These are phyloP conservation scores for Psophia crepitans DNA, from an alignment of 2,113 vertebrate species.

Conservation along the genomic window DNA sequence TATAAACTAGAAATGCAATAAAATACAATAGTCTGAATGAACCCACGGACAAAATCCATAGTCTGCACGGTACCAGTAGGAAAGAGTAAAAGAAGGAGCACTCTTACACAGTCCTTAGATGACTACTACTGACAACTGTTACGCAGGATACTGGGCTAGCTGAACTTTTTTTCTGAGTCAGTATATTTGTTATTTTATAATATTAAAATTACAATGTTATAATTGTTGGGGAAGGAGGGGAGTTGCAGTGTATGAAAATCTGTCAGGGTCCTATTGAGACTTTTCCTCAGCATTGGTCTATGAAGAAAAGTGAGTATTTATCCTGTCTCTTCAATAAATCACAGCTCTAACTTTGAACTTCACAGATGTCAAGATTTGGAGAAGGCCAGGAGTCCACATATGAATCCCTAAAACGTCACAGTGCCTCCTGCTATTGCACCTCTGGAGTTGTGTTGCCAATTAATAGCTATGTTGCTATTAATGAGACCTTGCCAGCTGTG, in stretches of 20 bases:
- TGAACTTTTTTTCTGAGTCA: neutral
- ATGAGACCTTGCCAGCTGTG: neutral
- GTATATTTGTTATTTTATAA: neutral
- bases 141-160: neutral
- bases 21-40: neutral
- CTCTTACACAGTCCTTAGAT: neutral
- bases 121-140: neutral
- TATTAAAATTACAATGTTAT: neutral
- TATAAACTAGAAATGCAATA: neutral
- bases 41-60: neutral
- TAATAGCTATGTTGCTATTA: neutral
- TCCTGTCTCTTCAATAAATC: neutral
- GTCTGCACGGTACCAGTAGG: neutral
- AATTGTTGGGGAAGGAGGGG: neutral
- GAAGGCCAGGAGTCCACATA: neutral
- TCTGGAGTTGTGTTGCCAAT: neutral
- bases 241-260: neutral
- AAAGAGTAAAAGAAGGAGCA: neutral
- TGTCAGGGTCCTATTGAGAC: neutral
- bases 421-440: neutral
- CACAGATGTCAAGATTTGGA: neutral
- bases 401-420: neutral
- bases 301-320: neutral
- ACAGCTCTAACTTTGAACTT: neutral
- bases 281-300: neutral